Conservation (phyloP, 2,113 vertebrate genomes). For the Chamaea fasciata region DNA sequence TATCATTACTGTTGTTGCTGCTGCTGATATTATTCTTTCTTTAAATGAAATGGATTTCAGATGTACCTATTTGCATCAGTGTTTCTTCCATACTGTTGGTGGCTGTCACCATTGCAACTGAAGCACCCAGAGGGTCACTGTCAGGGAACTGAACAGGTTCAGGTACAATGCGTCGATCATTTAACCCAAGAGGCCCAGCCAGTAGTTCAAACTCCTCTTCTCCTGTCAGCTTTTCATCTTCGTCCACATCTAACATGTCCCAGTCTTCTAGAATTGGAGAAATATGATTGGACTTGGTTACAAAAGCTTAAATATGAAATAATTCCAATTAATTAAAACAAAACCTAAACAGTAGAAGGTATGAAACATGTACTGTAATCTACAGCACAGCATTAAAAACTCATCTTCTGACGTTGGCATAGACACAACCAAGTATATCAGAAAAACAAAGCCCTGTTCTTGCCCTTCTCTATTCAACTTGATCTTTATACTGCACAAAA, state of each 20-base stretch:
- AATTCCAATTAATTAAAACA: neutral
- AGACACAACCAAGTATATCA: neutral
- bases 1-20: neutral
- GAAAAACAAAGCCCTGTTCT: neutral
- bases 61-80: slow-evolving; percentile 90
- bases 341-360: accelerated
- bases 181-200: slow-evolving; percentile 89
- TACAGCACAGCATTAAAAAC: neutral
- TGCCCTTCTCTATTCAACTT: neutral
- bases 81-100: slow-evolving; percentile 99
- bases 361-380: neutral
- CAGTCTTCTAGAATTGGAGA: slow-evolving; percentile 86
- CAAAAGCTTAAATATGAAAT: neutral
- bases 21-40: neutral
- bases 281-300: neutral
- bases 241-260: slow-evolving; percentile 97
- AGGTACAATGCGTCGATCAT: slow-evolving; percentile 86
- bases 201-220: slow-evolving; percentile 96
- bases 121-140: slow-evolving; percentile 93
- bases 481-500: neutral
- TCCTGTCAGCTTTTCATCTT: slow-evolving; percentile 92
- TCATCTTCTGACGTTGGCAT: neutral
- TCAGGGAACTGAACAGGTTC: slow-evolving; percentile 95
- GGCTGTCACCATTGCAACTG: slow-evolving; percentile 96
- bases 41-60: neutral